Conservation (phyloP, 2,888 invertebrate species). For the Drosophila multiciliata region DNA sequence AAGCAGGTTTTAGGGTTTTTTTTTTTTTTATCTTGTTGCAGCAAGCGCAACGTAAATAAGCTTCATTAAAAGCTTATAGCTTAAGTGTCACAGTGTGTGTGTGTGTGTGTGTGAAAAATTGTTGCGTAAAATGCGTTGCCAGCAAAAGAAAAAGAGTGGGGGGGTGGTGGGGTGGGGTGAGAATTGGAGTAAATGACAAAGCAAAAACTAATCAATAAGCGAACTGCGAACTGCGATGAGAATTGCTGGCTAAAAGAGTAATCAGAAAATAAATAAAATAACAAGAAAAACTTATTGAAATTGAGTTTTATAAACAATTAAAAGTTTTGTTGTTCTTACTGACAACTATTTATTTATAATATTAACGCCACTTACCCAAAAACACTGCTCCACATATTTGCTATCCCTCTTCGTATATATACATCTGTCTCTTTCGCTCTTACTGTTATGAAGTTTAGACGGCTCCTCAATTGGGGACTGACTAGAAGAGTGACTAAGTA, state of each 20-base stretch:
- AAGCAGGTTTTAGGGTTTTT: conserved; percentile 16
- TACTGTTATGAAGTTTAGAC: too few relatives aligned
- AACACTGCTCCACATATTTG: background rate
- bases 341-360: conserved; percentile 24
- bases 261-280: conserved; percentile 38
- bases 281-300: conserved; percentile 29
- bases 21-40: conserved; percentile 13
- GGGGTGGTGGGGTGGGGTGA: too few relatives aligned
- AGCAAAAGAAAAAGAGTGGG: too few relatives aligned
- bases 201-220: conserved; percentile 34
- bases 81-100: conserved; percentile 58
- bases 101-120: conserved; percentile 67
- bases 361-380: background rate
- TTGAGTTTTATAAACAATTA: conserved; percentile 27
- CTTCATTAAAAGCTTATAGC: conserved; percentile 78
- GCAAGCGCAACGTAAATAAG: conserved; percentile 71
- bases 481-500: conserved; percentile 25
- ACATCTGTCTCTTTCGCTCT: background rate
- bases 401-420: background rate
- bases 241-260: background rate
- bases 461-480: background rate
- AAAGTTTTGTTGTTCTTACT: conserved; percentile 14
- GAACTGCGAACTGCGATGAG: background rate
- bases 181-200: conserved; percentile 35
- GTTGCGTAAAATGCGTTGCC: conserved; percentile 68